phyloP scores from a whole-genome alignment of 1,140 invertebrate genomes.

The Lasaia peninsularis region DNA sequence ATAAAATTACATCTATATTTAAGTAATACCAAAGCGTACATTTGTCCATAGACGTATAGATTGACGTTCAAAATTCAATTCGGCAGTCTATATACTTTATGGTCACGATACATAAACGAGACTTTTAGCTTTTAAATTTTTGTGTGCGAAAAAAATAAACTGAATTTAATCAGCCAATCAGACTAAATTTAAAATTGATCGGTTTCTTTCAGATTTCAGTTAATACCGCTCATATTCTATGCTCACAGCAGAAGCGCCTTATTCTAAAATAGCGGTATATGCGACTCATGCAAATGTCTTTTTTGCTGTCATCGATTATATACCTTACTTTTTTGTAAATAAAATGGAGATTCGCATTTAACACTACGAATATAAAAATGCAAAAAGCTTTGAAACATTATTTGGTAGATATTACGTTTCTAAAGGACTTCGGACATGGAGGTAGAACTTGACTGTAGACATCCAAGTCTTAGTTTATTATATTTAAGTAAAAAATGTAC shows the following conservation, averaged over 20 bases:
- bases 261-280: neutral
- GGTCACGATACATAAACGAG: neutral
- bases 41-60: constrained; percentile 15
- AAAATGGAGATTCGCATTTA: constrained; percentile 14
- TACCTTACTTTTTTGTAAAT: neutral
- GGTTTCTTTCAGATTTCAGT: neutral
- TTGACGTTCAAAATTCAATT: neutral
- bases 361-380: constrained; percentile 13
- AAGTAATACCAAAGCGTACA: constrained; percentile 60
- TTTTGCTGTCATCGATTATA: neutral
- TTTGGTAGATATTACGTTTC: constrained; percentile 3
- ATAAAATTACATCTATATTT: constrained; percentile 60
- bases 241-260: neutral
- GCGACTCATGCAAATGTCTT: neutral
- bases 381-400: constrained; percentile 3
- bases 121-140: constrained; percentile 2
- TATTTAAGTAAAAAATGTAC: neutral
- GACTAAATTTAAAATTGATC: neutral
- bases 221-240: neutral
- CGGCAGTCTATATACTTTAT: neutral
- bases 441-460: neutral
- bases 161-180: neutral
- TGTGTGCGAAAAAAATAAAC: neutral
- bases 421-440: neutral
- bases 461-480: neutral